These are phyloP conservation scores for Datnioides undecimradiatus DNA, from an alignment of 2,113 vertebrate species.

Conservation along the genomic window DNA sequence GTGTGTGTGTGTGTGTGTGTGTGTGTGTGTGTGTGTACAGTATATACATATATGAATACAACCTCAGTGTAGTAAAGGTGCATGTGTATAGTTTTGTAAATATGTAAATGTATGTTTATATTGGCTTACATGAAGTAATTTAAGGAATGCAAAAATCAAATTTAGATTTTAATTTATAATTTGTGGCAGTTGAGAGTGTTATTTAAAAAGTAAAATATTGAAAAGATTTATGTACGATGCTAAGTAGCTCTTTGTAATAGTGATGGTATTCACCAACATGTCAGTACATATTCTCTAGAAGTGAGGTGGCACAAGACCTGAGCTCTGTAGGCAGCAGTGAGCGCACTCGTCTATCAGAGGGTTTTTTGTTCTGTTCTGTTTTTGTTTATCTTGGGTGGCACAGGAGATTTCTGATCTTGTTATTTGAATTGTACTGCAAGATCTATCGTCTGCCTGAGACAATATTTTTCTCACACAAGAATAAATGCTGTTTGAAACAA, in stretches of 20 bases:
- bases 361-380: slow-evolving; percentile 5
- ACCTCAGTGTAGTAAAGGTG: slow-evolving; percentile 76
- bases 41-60: slow-evolving; percentile 74
- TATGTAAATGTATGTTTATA: slow-evolving; percentile 86
- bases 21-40: slow-evolving; percentile 46
- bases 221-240: slow-evolving; percentile 78
- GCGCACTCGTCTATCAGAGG: slow-evolving; percentile 35
- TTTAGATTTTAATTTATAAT: slow-evolving; percentile 86
- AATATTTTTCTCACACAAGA: slow-evolving; percentile 83
- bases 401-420: slow-evolving; percentile 73
- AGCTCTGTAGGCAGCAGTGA: slow-evolving; percentile 53
- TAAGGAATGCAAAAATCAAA: slow-evolving; percentile 83
- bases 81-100: slow-evolving; percentile 84
- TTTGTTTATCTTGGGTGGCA: slow-evolving; percentile 42
- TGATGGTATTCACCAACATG: slow-evolving; percentile 72
- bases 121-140: slow-evolving; percentile 83
- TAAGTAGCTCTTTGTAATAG: slow-evolving; percentile 80
- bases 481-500: slow-evolving; percentile 82
- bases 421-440: slow-evolving; percentile 70
- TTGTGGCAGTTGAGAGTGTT: slow-evolving; percentile 80
- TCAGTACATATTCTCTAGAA: slow-evolving; percentile 63
- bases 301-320: slow-evolving; percentile 57
- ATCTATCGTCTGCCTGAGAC: slow-evolving; percentile 75
- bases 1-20: slow-evolving; percentile 25
- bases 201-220: slow-evolving; percentile 82